A percentile compares a stretch with the other conserved stretches of the same genome.
Conservation (phyloP, 2,113 vertebrate species). For the Vidua chalybeata region DNA sequence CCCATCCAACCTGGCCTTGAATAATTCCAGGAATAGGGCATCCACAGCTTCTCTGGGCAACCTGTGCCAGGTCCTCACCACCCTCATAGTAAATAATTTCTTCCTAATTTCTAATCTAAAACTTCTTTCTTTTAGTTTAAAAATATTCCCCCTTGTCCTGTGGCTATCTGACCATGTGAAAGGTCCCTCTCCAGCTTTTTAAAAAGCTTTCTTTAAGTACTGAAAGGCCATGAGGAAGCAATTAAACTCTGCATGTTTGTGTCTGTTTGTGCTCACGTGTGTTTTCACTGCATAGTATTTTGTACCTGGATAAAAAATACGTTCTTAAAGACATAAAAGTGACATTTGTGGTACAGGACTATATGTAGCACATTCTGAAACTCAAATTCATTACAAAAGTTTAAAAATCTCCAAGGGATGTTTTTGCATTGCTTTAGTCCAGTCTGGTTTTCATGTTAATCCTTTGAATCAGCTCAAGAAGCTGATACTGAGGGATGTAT, state of each 20-base stretch:
- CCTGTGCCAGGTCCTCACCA: neutral
- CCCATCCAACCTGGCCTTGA: neutral
- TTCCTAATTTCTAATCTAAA: neutral
- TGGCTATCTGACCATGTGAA: neutral
- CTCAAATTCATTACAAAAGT: neutral
- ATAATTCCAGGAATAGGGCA: too few relatives aligned
- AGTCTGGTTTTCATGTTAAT: conserved; percentile 5
- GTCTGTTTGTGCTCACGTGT: neutral
- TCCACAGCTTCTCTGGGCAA: neutral
- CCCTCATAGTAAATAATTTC: neutral
- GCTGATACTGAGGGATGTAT: neutral
- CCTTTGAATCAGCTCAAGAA: neutral
- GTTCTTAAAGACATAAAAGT: neutral
- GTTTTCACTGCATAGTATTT: neutral
- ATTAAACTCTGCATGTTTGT: neutral
- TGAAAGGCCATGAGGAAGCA: neutral
- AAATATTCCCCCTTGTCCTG: neutral
- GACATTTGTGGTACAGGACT: neutral
- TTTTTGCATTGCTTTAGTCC: neutral
- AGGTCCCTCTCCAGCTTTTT: neutral
- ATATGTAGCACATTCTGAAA: neutral
- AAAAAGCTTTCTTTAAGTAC: neutral
- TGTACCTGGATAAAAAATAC: neutral
- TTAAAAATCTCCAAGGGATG: neutral
- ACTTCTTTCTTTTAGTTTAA: neutral